A percentile compares a stretch with the other conserved stretches of the same genome.
Conservation (phyloP, 2,888 invertebrate species). For the Lepidochitona cinerea region DNA sequence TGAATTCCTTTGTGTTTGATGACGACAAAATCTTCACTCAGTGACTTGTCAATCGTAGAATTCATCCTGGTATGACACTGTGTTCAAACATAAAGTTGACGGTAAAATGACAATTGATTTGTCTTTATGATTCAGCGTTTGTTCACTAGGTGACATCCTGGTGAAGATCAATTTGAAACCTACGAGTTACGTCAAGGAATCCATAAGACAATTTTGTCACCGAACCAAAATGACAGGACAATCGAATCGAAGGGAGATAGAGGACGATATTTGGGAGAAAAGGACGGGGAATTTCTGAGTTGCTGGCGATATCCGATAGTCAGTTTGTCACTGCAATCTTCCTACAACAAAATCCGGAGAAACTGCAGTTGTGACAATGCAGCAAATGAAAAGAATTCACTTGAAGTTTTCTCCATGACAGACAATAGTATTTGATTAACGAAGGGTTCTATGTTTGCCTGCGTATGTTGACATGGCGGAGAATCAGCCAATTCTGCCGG, state of each 20-base stretch:
- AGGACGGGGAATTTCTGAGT: not conserved
- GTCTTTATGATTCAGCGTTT: not conserved
- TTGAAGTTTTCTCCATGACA: not conserved
- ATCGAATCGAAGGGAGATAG: no score
- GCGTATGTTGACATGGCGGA: not conserved
- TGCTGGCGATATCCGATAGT: not conserved
- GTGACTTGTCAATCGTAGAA: not conserved
- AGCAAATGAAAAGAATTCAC: not conserved
- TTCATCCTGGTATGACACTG: not conserved
- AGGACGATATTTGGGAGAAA: conserved; percentile 3
- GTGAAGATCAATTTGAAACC: not conserved
- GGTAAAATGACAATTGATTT: not conserved
- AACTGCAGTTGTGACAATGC: not conserved
- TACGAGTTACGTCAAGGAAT: not conserved
- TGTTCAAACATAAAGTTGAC: not conserved
- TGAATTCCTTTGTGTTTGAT: not conserved
- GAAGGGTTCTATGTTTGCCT: not conserved
- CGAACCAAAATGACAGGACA: no score
- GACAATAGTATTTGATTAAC: not conserved
- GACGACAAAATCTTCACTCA: not conserved
- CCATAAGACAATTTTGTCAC: not conserved
- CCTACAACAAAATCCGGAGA: no score
- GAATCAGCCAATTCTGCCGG: not conserved
- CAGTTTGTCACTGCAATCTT: no score
- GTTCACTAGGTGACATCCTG: not conserved